phyloP scores from a whole-genome alignment of 2,888 invertebrate species.

The Dascillus cervinus region DNA sequence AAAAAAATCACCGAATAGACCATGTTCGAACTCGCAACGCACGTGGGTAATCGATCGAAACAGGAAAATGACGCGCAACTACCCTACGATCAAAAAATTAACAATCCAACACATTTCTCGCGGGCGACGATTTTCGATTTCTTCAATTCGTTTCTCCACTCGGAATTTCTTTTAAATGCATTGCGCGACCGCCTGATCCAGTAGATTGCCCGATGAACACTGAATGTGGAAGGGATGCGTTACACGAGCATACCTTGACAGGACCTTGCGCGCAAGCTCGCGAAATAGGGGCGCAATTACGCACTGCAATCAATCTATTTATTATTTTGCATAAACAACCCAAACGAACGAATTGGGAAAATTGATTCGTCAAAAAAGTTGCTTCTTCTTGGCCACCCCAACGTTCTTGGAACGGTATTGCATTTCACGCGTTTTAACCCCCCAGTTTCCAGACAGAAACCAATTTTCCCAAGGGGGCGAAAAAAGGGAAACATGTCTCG shows the following conservation, averaged over 20 bases:
- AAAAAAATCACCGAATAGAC: conserved; percentile 7
- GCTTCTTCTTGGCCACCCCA: too few relatives aligned
- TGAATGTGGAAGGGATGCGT: conserved; percentile 13
- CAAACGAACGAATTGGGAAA: too few relatives aligned
- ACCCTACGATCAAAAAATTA: conserved; percentile 1
- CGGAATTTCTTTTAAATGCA: conserved; percentile 6
- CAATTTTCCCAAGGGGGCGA: too few relatives aligned
- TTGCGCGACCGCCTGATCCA: conserved; percentile 18
- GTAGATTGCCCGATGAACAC: conserved; percentile 16
- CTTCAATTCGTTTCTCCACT: not conserved
- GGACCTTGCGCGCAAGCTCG: conserved; percentile 12
- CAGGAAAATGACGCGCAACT: conserved; percentile 3
- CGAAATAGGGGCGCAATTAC: too few relatives aligned
- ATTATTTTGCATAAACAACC: too few relatives aligned
- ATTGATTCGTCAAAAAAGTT: too few relatives aligned
- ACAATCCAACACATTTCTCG: not conserved
- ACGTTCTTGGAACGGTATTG: too few relatives aligned
- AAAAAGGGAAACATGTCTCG: too few relatives aligned
- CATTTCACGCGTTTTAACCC: too few relatives aligned
- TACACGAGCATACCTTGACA: conserved; percentile 9
- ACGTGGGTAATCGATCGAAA: conserved; percentile 11
- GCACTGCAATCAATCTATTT: too few relatives aligned
- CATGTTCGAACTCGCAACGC: conserved; percentile 5
- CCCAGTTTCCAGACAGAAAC: too few relatives aligned
- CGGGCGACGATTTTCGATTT: not conserved